These are phyloP conservation scores for Epiblema foenella DNA, from an alignment of 2,888 invertebrate species.

Conservation along the genomic window DNA sequence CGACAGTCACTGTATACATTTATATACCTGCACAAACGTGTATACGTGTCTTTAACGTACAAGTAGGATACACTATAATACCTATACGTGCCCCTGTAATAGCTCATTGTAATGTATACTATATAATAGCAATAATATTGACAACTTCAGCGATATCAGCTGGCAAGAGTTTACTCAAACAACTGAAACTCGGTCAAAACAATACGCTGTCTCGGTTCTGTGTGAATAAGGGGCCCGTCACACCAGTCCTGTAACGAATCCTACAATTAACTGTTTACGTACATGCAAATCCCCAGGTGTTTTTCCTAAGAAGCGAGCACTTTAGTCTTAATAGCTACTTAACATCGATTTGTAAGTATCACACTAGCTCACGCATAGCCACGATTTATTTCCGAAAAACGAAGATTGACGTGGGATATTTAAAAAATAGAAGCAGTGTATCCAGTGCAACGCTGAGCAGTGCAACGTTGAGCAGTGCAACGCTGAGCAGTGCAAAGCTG, in stretches of 20 bases:
- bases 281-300: neutral
- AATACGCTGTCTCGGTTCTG: slow-evolving; percentile 19
- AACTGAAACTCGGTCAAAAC: slow-evolving; percentile 24
- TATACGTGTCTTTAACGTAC: no score
- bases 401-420: neutral
- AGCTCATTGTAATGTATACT: neutral
- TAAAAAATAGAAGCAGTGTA: no score
- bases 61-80: no score
- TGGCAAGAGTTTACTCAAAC: neutral
- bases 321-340: no score
- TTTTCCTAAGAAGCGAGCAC: neutral
- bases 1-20: no score
- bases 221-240: slow-evolving; percentile 9
- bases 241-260: no score
- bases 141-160: slow-evolving; percentile 1
- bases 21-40: no score
- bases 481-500: no score
- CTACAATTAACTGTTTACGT: no score
- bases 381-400: neutral
- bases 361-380: neutral
- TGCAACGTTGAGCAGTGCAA: no score
- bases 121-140: neutral
- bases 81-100: no score
- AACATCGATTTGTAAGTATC: neutral
- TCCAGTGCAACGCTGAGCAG: no score